Conservation (phyloP, 2,113 vertebrate genomes). For the Siniperca knerii region DNA sequence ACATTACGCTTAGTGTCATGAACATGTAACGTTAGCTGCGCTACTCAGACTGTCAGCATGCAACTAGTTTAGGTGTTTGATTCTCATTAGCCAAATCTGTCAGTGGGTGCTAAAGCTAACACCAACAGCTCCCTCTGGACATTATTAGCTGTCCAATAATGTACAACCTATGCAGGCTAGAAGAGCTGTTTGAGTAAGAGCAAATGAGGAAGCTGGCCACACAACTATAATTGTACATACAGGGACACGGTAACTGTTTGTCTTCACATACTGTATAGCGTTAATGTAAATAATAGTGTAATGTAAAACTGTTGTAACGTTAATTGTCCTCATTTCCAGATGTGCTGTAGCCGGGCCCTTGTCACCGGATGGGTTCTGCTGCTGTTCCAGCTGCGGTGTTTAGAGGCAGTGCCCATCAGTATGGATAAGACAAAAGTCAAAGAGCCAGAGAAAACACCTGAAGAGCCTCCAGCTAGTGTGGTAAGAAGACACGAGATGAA, state of each 20-base stretch:
- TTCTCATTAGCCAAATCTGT: conserved; percentile 35
- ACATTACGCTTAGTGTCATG: neutral
- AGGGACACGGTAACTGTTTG: neutral
- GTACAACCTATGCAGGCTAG: neutral
- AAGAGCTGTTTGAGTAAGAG: neutral
- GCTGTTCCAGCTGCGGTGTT: conserved; percentile 80
- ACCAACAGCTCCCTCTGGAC: conserved; percentile 26
- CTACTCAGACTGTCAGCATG: neutral
- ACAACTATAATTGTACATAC: too few relatives aligned
- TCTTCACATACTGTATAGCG: neutral
- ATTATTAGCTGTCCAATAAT: conserved; percentile 42
- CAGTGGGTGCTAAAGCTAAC: conserved; percentile 66
- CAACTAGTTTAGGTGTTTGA: neutral
- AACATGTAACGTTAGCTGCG: neutral
- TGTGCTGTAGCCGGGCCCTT: conserved; percentile 82
- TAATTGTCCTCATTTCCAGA: conserved; percentile 81
- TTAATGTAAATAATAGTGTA: neutral
- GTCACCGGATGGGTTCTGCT: conserved; percentile 82
- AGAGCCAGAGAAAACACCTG: conserved; percentile 81
- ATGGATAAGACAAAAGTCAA: conserved; percentile 94
- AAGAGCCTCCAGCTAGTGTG: conserved; percentile 88
- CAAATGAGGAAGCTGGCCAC: conserved; percentile 6
- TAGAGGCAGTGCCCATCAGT: conserved; percentile 92
- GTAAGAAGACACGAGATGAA: conserved; percentile 81
- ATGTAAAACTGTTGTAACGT: neutral